Percentiles rank a stretch among this genome's conserved stretches.
These are phyloP conservation scores for Gastrophysa polygoni DNA, from an alignment of 2,888 invertebrate genomes.

Conservation along the genomic window DNA sequence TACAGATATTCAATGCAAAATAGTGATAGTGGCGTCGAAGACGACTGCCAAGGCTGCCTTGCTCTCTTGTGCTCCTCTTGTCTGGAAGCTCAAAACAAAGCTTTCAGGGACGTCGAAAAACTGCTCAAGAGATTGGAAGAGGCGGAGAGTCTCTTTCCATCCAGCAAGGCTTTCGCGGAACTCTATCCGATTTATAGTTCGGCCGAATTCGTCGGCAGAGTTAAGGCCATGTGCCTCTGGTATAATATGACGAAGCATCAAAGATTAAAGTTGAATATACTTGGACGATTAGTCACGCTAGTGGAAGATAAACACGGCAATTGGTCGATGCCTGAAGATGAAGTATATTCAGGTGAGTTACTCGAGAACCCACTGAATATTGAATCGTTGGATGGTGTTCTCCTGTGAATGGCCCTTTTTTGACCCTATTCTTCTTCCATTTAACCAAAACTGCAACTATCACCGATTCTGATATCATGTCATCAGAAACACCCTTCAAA, in stretches of 20 bases:
- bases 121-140: conserved; percentile 75
- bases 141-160: conserved; percentile 84
- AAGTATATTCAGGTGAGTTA: conserved; percentile 34
- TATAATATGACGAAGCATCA: conserved; percentile 88
- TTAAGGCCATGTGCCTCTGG: conserved; percentile 89
- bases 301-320: conserved; percentile 49
- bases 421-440: too few relatives aligned
- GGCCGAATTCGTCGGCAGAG: conserved; percentile 67
- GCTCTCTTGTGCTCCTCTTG: conserved; percentile 75
- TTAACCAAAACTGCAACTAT: too few relatives aligned
- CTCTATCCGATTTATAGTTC: conserved; percentile 75
- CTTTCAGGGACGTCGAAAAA: conserved; percentile 74
- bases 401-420: too few relatives aligned
- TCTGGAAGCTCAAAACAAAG: conserved; percentile 73
- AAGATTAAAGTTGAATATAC: conserved; percentile 77
- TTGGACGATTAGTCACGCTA: conserved; percentile 69
- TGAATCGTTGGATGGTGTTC: too few relatives aligned
- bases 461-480: too few relatives aligned
- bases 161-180: conserved; percentile 76
- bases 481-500: too few relatives aligned
- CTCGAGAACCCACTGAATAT: too few relatives aligned
- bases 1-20: conserved; percentile 41
- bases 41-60: conserved; percentile 70
- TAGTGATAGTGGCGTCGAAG: conserved; percentile 53
- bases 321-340: conserved; percentile 46